Conservation (phyloP, 1,140 invertebrate genomes). For the Brevipalpus yothersi region DNA sequence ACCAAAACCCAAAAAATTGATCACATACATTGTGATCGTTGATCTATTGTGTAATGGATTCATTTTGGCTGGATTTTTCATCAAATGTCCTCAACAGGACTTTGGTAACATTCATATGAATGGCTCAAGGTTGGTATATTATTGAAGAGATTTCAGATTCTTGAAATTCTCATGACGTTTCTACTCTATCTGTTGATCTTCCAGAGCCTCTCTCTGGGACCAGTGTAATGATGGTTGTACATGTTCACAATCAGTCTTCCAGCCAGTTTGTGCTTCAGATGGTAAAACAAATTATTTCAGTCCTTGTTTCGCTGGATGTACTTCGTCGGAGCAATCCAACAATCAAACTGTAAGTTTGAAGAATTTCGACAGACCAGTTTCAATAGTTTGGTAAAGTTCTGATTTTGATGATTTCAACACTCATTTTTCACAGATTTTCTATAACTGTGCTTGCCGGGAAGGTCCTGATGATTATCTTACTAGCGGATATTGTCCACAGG, state of each 20-base stretch:
- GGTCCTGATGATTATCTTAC: background rate
- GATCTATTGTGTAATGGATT: constrained; percentile 34
- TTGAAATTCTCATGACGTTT: background rate
- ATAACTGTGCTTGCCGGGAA: background rate
- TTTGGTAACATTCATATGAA: background rate
- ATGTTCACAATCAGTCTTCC: constrained; percentile 11
- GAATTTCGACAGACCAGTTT: background rate
- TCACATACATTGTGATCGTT: constrained; percentile 15
- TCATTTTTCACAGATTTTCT: background rate
- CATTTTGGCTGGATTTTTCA: constrained; percentile 36
- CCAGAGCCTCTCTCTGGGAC: background rate
- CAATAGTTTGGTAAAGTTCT: background rate
- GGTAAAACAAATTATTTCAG: constrained; percentile 49
- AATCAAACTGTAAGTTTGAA: too few relatives aligned
- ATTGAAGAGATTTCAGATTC: background rate
- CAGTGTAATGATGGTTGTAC: constrained; percentile 16
- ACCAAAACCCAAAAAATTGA: constrained; percentile 5
- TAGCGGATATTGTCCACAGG: background rate
- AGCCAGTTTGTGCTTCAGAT: constrained; percentile 43
- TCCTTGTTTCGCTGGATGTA: constrained; percentile 63
- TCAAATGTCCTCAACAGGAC: constrained; percentile 29
- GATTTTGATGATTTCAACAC: background rate
- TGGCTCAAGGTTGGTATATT: background rate
- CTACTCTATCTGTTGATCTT: too few relatives aligned
- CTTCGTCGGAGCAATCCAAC: too few relatives aligned